Conservation (phyloP, 1,140 invertebrate genomes). For the Dinoponera quadriceps region DNA sequence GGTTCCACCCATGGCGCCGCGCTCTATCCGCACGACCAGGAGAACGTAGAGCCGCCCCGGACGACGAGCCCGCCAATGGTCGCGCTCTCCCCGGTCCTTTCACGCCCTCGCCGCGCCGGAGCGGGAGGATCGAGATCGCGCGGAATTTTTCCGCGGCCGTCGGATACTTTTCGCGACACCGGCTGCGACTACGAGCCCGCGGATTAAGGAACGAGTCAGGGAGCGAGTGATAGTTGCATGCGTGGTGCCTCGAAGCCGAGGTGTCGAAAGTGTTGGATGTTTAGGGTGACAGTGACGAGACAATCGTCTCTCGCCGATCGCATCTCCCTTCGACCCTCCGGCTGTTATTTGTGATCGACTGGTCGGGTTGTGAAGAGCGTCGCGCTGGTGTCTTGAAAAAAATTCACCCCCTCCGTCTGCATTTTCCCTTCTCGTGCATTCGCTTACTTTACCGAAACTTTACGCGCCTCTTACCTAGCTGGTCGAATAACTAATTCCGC, state of each 20-base stretch:
- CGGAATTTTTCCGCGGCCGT: conserved; percentile 68
- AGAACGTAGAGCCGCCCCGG: conserved; percentile 10
- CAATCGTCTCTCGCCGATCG: background rate
- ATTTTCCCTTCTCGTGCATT: too few species aligned
- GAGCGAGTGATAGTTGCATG: conserved; percentile 51
- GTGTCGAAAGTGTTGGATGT: conserved; percentile 21
- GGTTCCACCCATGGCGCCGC: conserved; percentile 32
- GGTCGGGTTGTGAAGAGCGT: too few species aligned
- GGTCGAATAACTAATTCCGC: background rate
- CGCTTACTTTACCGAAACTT: too few species aligned
- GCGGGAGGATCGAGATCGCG: conserved; percentile 61
- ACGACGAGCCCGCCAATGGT: background rate
- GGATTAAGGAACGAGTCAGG: conserved; percentile 45
- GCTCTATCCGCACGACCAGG: conserved; percentile 28
- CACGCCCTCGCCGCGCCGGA: conserved; percentile 64
- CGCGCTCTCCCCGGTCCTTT: conserved; percentile 10
- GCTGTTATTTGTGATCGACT: too few species aligned
- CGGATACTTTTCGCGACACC: conserved; percentile 63
- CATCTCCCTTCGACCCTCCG: too few species aligned
- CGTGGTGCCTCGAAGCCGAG: conserved; percentile 24
- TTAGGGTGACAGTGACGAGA: conserved; percentile 57
- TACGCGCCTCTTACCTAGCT: too few species aligned
- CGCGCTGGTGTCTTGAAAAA: too few species aligned
- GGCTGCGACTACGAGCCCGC: conserved; percentile 4
- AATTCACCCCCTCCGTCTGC: too few species aligned